Base-by-base conservation (phyloP, 1,140 invertebrate genomes). In the Cepaea nemoralis region DNA sequence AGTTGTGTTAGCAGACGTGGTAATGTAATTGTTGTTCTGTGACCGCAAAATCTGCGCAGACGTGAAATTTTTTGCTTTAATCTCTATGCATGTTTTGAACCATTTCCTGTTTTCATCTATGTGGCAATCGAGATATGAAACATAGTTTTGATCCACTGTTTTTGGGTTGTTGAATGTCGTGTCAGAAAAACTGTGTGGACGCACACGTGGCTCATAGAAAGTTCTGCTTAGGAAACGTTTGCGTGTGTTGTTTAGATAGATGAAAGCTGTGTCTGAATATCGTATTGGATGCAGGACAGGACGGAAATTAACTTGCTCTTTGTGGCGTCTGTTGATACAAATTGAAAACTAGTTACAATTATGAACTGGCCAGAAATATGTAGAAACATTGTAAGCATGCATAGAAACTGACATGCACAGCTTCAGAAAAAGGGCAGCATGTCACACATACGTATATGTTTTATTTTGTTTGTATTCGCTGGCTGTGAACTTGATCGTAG, bases 21-120 rank as follows among this genome's bases (percentile, higher is more conserved):
- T 42, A 24, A 69, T 55, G 55, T 63, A 63, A n/a, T 55, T 78
- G 37, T 77, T 66, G 39, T 70, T 70, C 10, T 67, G 67, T 31
- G 40, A 33, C 22, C 81, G 37, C 76, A 77, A 33, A 78, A 80
- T 0, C 77, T 84, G 82, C 1, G 80, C 80, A 0, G 86, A 85
- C 14, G 85, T 86, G 83, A 86, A 87, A 16, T 85, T 85, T 75
- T 79, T 82, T 24, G 87, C 85, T 71, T 85, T 87, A 35, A 88
- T 81, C 67, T 89, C 87, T 82, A 89, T 37, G 42, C 81, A 84
- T 8, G 88, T 88, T 55, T 87, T 85, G 75, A 86, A 89, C 87
- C 87, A 88, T 40, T 85, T 83, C 37, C 85, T 69, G 77, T 85
- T 85, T 71, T 85, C 84, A 45, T 89, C 86, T 19, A 85, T 84